These are phyloP conservation scores for Sebastes itinus DNA, from an alignment of 2,797 vertebrate genomes.

Conservation along the genomic window DNA sequence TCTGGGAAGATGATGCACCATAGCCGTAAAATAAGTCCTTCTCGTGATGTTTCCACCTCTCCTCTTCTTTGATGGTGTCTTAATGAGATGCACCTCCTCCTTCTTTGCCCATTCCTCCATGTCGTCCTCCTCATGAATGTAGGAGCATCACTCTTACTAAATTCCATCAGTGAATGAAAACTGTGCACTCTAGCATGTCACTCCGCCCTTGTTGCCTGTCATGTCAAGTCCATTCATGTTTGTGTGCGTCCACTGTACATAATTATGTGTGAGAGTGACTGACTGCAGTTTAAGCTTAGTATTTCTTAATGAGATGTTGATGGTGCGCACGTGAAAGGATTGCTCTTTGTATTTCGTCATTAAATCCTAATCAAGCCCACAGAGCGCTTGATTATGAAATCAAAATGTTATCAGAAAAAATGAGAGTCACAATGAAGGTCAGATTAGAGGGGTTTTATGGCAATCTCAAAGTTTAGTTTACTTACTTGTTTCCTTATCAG, in stretches of 20 bases:
- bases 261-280: background rate
- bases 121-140: background rate
- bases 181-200: conserved; percentile 25
- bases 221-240: conserved; percentile 1
- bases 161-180: conserved; percentile 15
- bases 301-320: conserved; percentile 14
- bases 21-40: background rate
- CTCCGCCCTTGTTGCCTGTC: conserved; percentile 24
- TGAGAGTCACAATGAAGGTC: background rate
- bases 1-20: background rate
- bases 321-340: background rate
- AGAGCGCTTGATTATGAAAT: background rate
- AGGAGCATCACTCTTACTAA: background rate
- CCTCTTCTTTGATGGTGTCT: background rate
- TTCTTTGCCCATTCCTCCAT: background rate
- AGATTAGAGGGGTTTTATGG: background rate
- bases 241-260: background rate
- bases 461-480: background rate
- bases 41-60: background rate
- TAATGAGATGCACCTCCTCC: background rate
- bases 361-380: background rate
- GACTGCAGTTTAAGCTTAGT: background rate
- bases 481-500: background rate
- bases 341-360: background rate
- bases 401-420: background rate